Evolutionary conservation across 1,140 invertebrate genomes (phyloP), one percentile per base, ranked within the genome.

Genomic region (Babylonia areolata): DNA sequence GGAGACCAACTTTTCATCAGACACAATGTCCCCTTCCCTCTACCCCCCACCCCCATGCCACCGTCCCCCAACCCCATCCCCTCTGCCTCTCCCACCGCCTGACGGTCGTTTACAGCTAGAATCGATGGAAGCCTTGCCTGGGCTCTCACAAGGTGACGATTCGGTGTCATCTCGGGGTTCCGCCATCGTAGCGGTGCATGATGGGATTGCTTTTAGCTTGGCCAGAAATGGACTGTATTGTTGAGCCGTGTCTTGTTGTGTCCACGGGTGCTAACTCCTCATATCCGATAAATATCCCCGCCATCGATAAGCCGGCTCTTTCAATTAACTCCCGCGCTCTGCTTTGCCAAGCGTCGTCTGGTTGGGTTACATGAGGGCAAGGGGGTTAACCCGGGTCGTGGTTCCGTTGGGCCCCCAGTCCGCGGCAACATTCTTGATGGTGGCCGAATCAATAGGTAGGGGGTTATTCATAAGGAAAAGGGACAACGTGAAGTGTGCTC

Each of bases 211-310:
- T 40, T 46, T 79, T 42, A 46, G 77, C 42, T 51, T n/a, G 73
- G 77, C 42, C 77, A 79, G 77, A 79, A 79, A 79, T 79, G 40
- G 77, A 46, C 77, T 79, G 42, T 31, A 46, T 79, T 79, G 77
- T 79, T 73, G 28, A 69, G 0, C 46, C 31, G 35, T 28, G 71
- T 15, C 71, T n/a, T 73, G n/a, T 15, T 73, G 71, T 69, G 71
- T 1, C 71, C 71, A 51, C 31, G n/a, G n/a, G 71, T 35, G 31
- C 9, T 73, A 73, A 73, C 71, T 73, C 71, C 35, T 73, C 71
- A 73, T 73, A 73, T 73, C 71, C 71, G 71, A 73, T 73, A 73
- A 35, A 73, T 73, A 73, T 73, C 71, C n/a, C 31, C 15, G n/a
- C 12, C 31, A 35, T 73, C 71, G 31, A 73, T 37, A 31, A 28